Conservation (phyloP, 2,888 invertebrate genomes). For the Mesoligia furuncula region DNA sequence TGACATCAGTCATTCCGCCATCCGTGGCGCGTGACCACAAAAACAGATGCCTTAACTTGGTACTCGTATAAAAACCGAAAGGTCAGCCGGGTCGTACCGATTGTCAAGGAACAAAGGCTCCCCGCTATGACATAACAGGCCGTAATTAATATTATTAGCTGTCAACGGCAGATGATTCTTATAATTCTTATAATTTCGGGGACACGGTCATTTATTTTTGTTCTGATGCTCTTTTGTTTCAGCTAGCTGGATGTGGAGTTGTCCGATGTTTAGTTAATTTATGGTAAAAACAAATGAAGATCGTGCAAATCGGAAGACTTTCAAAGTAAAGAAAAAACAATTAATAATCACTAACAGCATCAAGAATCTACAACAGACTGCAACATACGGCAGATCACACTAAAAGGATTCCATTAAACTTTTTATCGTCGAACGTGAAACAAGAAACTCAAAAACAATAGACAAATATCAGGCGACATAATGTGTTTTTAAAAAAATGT, state of each 20-base stretch:
- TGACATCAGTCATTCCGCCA: slow-evolving; percentile 84
- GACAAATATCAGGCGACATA: slow-evolving; percentile 60
- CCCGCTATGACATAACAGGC: slow-evolving; percentile 74
- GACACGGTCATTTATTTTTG: slow-evolving; percentile 51
- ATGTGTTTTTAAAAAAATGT: slow-evolving; percentile 75
- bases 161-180: slow-evolving; percentile 66
- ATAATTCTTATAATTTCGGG: slow-evolving; percentile 55
- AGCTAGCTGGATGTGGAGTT: not conserved
- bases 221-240: slow-evolving; percentile 51
- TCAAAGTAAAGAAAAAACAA: not conserved
- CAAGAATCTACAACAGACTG: slow-evolving; percentile 8
- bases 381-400: slow-evolving; percentile 47
- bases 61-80: slow-evolving; percentile 79
- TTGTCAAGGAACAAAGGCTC: slow-evolving; percentile 78
- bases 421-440: slow-evolving; percentile 56
- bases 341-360: not conserved
- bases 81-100: slow-evolving; percentile 80
- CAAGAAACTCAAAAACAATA: slow-evolving; percentile 67
- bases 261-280: not conserved
- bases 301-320: not conserved
- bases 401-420: slow-evolving; percentile 57
- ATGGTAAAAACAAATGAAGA: not conserved
- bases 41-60: slow-evolving; percentile 80
- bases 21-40: slow-evolving; percentile 81
- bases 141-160: slow-evolving; percentile 73